These are phyloP conservation scores for Ephialtes manifestator DNA, from an alignment of 2,888 invertebrate genomes.

Conservation along the genomic window DNA sequence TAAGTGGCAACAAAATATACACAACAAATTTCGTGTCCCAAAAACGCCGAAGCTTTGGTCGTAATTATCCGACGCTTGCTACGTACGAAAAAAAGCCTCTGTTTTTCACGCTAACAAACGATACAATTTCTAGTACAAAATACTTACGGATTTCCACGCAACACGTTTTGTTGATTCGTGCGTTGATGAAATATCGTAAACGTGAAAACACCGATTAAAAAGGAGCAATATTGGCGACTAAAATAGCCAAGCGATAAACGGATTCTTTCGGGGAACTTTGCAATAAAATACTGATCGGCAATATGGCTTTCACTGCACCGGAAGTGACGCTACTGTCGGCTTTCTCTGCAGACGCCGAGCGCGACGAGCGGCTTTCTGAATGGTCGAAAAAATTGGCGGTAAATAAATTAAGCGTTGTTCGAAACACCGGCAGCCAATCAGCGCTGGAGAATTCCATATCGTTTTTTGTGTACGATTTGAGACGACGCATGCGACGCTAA, in stretches of 20 bases:
- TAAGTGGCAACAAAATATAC: not conserved
- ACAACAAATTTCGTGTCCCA: not conserved
- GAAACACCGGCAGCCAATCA: not conserved
- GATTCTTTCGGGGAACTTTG: not conserved
- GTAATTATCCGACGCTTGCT: not conserved
- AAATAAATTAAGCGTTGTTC: not conserved
- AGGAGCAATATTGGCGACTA: not conserved
- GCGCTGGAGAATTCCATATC: not conserved
- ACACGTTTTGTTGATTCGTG: not conserved
- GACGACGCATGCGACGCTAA: not conserved
- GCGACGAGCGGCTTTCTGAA: not conserved
- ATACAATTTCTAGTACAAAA: not conserved
- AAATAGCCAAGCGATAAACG: not conserved
- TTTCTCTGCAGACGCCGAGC: conserved; percentile 10
- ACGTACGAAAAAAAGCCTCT: not conserved
- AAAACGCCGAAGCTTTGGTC: not conserved
- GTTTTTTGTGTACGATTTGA: not conserved
- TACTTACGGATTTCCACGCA: not conserved
- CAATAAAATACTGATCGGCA: conserved; percentile 55
- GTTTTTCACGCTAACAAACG: not conserved
- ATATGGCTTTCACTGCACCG: conserved; percentile 55
- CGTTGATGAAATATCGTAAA: not conserved
- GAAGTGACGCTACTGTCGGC: conserved; percentile 42
- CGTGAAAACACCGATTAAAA: not conserved
- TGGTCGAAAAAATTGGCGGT: not conserved